Evolutionary conservation across 23 tunicate species (phyloP), one percentile per base, ranked within the genome.

Genomic region (Ascidia mentula): DNA sequence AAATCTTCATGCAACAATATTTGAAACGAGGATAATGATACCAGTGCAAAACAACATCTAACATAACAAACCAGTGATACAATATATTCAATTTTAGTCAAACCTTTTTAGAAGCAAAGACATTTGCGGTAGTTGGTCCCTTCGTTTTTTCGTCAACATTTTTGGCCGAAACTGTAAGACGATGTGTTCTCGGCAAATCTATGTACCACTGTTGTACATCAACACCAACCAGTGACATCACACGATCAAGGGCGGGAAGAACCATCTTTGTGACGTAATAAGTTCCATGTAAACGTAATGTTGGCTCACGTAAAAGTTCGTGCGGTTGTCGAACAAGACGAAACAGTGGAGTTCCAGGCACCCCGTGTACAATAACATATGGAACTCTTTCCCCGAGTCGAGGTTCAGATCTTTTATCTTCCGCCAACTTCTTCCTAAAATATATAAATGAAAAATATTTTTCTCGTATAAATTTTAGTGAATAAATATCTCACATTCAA

Each of bases 241-340:
- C 40, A 0, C 98, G 65, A 69, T 93, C 90, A 9, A 93, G 60
- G 0, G 98, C 92, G 18, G 98, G 98, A 5, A 93, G 76, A 46
- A 93, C 73, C 92, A 88, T 82, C 80, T 88, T 93, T 46, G 98
- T 87, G 36, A 93, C 89, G 80, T 93, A 93, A 79, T 93, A 93
- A 53, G 88, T 72, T 2, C 98, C 98, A 40, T 93, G 84, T 32
- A 93, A 59, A 22, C 77, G 84, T 38, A 84, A 77, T 20, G 79
- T 38, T 17, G 83, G 75, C 76, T 88, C 89, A 46, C 42, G 59
- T 30, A 93, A 34, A 28, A 93, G 83, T 31, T 93, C 89, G 37
- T 78, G 80, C 0, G 98, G 98, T 20, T 75, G 82, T 5, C 88
- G 91, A 1, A 87, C 86, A 24, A 93, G 83, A 42, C 77, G 87